phyloP scores from a whole-genome alignment of 2,113 vertebrate species.

The Tachysurus fulvidraco region DNA sequence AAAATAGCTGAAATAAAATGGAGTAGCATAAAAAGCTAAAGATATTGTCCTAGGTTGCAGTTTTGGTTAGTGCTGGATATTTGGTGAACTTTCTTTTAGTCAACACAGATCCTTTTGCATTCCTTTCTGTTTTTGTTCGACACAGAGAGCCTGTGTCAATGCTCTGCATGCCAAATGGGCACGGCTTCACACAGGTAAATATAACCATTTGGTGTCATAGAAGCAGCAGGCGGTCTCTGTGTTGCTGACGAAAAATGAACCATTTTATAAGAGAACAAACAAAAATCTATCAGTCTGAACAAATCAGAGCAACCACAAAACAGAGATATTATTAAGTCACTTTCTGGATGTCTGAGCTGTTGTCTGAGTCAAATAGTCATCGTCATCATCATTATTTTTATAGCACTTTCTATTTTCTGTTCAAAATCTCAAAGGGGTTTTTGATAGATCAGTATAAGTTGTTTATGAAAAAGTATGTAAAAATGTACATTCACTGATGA shows the following conservation, averaged over 20 bases:
- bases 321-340: background rate
- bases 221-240: background rate
- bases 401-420: background rate
- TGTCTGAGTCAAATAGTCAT: background rate
- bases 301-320: background rate
- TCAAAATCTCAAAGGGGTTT: background rate
- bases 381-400: background rate
- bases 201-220: background rate
- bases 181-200: conserved; percentile 9
- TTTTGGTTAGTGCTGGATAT: background rate
- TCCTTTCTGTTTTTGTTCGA: conserved; percentile 4
- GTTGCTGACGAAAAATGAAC: background rate
- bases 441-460: no score
- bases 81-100: background rate
- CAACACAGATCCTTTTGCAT: background rate
- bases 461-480: background rate
- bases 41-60: background rate
- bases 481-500: background rate
- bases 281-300: background rate
- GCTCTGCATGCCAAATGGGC: conserved; percentile 9
- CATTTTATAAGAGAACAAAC: background rate
- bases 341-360: background rate
- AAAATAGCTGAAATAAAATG: background rate
- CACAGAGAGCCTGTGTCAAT: background rate
- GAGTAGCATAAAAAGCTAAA: background rate